Evolutionary conservation across 2,797 vertebrate species (phyloP), one percentile per base, ranked within the genome.

Genomic region (Falco columbarius): DNA sequence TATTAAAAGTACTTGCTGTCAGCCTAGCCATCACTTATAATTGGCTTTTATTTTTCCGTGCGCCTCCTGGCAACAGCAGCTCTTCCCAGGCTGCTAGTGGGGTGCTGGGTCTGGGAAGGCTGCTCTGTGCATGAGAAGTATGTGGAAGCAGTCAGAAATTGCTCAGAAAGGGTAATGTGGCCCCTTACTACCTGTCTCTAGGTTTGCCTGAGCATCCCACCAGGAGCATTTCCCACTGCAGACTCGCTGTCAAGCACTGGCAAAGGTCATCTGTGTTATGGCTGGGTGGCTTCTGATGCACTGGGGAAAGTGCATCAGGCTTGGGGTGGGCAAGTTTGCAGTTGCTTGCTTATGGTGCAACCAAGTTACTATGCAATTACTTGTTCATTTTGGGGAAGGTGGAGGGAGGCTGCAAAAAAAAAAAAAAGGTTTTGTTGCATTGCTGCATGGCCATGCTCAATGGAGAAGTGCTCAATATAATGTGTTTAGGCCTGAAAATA

Each of bases 1-100:
- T 85, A 12, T 74, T 97, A 79, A 81, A 90, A 97, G 85, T 75
- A 12, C 89, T 90, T 44, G 89, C 90, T 96, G 95, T 95, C 95
- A 94, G 74, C 61, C 67, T 27, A 67, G 88, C 80, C 81, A 73
- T 95, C 79, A 91, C 59, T 94, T 93, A 70, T 91, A 94, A 95
- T 95, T 95, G 88, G 40, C 72, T 95, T 76, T 79, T 94, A 85
- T 96, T 85, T 90, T 89, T 63, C 66, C 3, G 1, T 42, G 62
- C 0, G 75, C 85, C 61, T 96, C 94, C 94, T 91, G 89, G 91
- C 94, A 94, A 93, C 92, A 89, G 93, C 70, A 47, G 93, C 91
- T 84, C 94, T 92, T 94, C 86, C 93, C 88, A 86, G 92, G 77
- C 90, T 76, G 74, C 15, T 77, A 34, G 42, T 55, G 92, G 90